Evolutionary conservation across 2,797 vertebrate genomes (phyloP).

Genomic region (Sardinella longiceps): DNA sequence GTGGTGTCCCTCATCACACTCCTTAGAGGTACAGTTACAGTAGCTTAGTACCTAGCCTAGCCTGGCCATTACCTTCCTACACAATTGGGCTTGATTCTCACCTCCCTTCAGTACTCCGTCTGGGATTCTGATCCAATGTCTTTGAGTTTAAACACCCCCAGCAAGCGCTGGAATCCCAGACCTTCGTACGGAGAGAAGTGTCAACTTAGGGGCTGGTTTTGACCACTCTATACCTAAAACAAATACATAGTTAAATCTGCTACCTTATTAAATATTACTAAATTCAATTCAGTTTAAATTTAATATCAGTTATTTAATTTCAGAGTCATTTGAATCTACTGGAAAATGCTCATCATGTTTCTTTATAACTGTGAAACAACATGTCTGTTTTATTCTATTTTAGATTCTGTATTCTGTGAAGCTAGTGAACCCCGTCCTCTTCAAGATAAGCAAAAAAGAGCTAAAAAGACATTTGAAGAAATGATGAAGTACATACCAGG

Average conservation of each 20-base stretch:
- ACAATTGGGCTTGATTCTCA: no score
- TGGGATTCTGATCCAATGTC: no score
- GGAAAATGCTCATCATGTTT: not conserved
- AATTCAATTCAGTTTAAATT: not conserved
- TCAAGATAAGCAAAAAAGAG: conserved; percentile 81
- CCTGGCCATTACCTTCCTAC: no score
- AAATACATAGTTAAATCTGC: no score
- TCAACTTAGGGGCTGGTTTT: no score
- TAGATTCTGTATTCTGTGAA: conserved; percentile 93
- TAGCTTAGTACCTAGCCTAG: no score
- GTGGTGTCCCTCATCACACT: conserved; percentile 91
- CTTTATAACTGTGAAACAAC: not conserved
- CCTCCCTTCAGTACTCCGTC: no score
- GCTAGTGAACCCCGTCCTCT: conserved; percentile 77
- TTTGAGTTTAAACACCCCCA: no score
- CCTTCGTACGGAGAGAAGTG: no score
- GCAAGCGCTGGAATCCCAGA: no score
- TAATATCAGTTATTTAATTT: no score
- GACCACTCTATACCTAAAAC: no score
- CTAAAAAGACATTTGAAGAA: conserved; percentile 89
- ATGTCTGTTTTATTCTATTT: conserved; percentile 26
- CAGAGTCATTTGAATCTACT: not conserved
- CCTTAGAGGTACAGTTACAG: conserved; percentile 77
- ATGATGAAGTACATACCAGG: conserved; percentile 95
- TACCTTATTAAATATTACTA: not conserved